Evolutionary conservation across 2,888 invertebrate species (phyloP), one percentile per base, ranked within the genome.

Genomic region (Heliconius aoede): DNA sequence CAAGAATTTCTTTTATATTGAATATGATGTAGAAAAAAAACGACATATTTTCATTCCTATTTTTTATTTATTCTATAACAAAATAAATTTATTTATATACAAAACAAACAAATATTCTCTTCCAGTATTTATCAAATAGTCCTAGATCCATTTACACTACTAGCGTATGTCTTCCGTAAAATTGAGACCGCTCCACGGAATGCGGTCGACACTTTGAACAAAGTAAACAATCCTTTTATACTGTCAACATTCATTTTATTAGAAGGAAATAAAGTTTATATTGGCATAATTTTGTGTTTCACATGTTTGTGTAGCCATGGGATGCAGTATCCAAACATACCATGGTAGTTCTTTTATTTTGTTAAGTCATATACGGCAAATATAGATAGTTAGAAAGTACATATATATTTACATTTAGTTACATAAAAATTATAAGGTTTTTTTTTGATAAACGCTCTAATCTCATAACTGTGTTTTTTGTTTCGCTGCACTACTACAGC

Each of bases 151-250:
- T 83, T 81, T 82, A 83, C 80, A 83, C 85, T 82, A 81, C 81
- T 83, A 86, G 84, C 85, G 85, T 85, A 87, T 85, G 84, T 87
- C 86, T 85, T 76, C 73, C 78, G 78, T 78, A 86, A 90, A 91
- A 91, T 90, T 89, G 89, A 89, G 87, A 87, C 86, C 85, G 82
- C 85, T 84, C 82, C 81, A 85, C 83, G 85, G 83, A 88, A 89
- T 89, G 88, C 86, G 84, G 83, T 83, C 84, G 76, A 78, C 76
- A 72, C 69, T 74, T 78, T 72, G 61, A 67, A 73, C 76, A 67
- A 76, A 78, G 24, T 72, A 36, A 77, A 78, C 83, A 80, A 83
- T 82, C 67, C 51, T 72, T 78, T 72, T 81, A 80, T 77, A 83
- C 68, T 79, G 77, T 78, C 76, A 72, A 74, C 65, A 72, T 81